Conservation (phyloP, 2,797 vertebrate genomes). For the Cetoscarus ocellatus region DNA sequence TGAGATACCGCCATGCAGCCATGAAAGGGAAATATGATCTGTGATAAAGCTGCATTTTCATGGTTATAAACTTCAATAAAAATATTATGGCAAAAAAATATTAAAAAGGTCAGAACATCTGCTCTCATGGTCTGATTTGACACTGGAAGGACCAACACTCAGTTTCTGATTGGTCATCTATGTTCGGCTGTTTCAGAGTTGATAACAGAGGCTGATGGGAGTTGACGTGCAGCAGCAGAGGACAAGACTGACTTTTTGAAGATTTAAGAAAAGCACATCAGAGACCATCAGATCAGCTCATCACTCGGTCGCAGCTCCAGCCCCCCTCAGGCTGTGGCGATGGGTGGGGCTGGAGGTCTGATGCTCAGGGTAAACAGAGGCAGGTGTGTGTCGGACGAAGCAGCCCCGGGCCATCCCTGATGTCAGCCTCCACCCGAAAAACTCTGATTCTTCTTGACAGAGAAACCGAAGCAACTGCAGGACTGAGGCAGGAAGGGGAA, state of each 20-base stretch:
- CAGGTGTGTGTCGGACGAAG: constrained; percentile 84
- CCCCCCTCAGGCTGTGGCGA: constrained; percentile 25
- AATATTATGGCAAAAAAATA: too few relatives aligned
- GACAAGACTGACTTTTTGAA: background rate
- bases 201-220: too few relatives aligned
- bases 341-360: constrained; percentile 13
- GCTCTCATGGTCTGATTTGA: too few relatives aligned
- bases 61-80: too few relatives aligned
- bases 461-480: constrained; percentile 74
- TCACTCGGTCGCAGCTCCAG: background rate
- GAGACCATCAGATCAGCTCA: constrained; percentile 26
- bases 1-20: too few relatives aligned
- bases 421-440: constrained; percentile 74
- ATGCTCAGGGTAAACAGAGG: constrained; percentile 34
- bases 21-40: too few relatives aligned
- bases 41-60: too few relatives aligned
- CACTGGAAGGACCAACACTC: too few relatives aligned
- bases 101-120: too few relatives aligned
- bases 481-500: constrained; percentile 83
- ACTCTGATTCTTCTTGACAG: constrained; percentile 89
- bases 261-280: constrained; percentile 4
- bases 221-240: background rate
- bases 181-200: too few relatives aligned
- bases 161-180: too few relatives aligned
- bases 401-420: constrained; percentile 85